Conservation (phyloP, 2,797 vertebrate genomes). For the Lepidocolaptes lacrymiger region DNA sequence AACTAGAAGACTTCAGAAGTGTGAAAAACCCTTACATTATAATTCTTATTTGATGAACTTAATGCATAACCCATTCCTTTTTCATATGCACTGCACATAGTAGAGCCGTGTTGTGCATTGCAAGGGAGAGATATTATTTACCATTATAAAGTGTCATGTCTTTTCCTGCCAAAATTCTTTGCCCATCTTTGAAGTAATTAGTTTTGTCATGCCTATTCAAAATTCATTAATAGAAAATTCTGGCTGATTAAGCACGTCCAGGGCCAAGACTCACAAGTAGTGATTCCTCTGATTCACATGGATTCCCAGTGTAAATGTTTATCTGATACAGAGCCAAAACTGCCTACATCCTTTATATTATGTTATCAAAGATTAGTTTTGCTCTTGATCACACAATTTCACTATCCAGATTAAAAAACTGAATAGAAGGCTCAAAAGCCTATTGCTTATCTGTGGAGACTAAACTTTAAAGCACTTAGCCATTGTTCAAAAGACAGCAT, state of each 20-base stretch:
- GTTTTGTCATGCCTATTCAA: conserved; percentile 6
- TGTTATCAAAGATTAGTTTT: conserved; percentile 30
- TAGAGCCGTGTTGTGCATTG: not conserved
- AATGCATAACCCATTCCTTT: not conserved
- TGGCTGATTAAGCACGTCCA: not conserved
- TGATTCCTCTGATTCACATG: not conserved
- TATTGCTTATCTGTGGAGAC: not conserved
- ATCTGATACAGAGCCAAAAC: not conserved
- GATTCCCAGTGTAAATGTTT: conserved; percentile 29
- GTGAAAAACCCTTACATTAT: not conserved
- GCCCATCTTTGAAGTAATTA: conserved; percentile 21
- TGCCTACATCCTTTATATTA: not conserved
- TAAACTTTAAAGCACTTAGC: not conserved
- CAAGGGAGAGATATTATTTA: conserved; percentile 9
- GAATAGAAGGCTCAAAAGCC: not conserved
- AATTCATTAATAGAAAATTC: conserved; percentile 43
- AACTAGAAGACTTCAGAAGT: not conserved
- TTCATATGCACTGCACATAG: not conserved
- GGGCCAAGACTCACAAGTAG: not conserved
- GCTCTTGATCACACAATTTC: not conserved
- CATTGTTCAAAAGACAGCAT: not conserved
- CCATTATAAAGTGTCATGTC: not conserved
- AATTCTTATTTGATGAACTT: not conserved
- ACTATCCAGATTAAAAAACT: not conserved
- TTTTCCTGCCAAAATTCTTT: conserved; percentile 5